These are phyloP conservation scores for Ips typographus DNA, from an alignment of 1,140 invertebrate genomes.

Conservation along the genomic window DNA sequence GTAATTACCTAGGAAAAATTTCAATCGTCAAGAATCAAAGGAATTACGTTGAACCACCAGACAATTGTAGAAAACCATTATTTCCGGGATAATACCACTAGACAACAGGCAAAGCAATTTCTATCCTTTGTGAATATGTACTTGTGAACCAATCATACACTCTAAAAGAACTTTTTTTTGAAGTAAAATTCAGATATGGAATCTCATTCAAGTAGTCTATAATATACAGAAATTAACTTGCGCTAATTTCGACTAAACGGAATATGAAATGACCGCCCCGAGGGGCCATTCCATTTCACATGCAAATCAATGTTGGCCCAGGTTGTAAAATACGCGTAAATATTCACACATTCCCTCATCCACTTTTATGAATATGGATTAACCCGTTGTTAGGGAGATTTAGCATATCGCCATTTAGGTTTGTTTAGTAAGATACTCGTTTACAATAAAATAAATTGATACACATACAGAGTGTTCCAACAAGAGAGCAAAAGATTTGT, in stretches of 20 bases:
- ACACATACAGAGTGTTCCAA: too few species aligned
- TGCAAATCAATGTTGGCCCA: constrained; percentile 33
- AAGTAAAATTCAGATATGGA: too few species aligned
- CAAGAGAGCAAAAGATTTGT: too few species aligned
- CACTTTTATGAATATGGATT: constrained; percentile 33
- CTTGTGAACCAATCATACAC: too few species aligned
- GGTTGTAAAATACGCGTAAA: constrained; percentile 32
- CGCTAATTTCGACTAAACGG: constrained; percentile 23
- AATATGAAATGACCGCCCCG: constrained; percentile 16
- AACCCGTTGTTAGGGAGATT: constrained; percentile 19
- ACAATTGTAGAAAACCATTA: neutral
- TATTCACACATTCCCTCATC: constrained; percentile 30
- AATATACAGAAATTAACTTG: constrained; percentile 1
- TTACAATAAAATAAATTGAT: too few species aligned
- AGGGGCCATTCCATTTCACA: constrained; percentile 24
- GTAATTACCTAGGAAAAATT: neutral
- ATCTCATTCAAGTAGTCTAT: too few species aligned
- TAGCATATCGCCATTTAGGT: neutral
- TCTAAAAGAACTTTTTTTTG: too few species aligned
- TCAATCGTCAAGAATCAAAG: neutral
- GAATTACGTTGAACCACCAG: neutral
- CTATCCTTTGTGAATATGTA: too few species aligned
- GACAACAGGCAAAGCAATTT: too few species aligned
- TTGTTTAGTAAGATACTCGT: too few species aligned
- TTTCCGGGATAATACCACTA: neutral